Evolutionary conservation across 1,140 invertebrate genomes (phyloP).

Genomic region (Vanessa atalanta): DNA sequence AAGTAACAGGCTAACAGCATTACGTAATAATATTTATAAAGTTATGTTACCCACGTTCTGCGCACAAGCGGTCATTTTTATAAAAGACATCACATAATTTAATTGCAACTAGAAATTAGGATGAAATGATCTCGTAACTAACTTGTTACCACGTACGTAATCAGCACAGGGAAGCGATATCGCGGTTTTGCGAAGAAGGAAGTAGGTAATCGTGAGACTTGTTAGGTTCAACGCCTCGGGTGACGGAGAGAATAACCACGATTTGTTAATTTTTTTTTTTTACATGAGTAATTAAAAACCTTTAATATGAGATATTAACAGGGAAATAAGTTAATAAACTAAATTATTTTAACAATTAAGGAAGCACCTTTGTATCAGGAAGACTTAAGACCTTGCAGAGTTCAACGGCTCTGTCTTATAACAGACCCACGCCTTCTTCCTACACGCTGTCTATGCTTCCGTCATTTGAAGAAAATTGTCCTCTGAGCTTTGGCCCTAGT

Average conservation of each 20-base stretch:
- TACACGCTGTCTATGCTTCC: conserved; percentile 48
- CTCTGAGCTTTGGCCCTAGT: conserved; percentile 42
- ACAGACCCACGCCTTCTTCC: conserved; percentile 55
- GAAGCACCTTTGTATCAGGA: conserved; percentile 48
- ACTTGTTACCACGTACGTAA: conserved; percentile 13
- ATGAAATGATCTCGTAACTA: conserved; percentile 12
- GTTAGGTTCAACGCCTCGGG: conserved; percentile 39
- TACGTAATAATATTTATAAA: conserved; percentile 12
- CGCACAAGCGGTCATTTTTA: neutral
- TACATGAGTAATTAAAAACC: conserved; percentile 3
- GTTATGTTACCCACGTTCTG: neutral
- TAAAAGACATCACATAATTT: no score
- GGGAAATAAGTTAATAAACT: conserved; percentile 12
- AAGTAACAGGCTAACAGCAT: conserved; percentile 34
- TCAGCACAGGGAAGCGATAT: conserved; percentile 34
- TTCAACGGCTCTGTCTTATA: conserved; percentile 58
- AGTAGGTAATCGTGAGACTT: conserved; percentile 35
- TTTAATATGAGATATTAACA: conserved; percentile 1
- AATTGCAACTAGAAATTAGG: neutral
- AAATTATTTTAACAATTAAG: conserved; percentile 22
- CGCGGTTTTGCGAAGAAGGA: conserved; percentile 35
- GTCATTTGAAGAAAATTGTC: conserved; percentile 60
- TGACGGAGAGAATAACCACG: conserved; percentile 28
- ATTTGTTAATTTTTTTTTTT: conserved; percentile 19
- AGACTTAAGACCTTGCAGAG: conserved; percentile 57